These are phyloP conservation scores for Vanessa atalanta DNA, from an alignment of 1,140 invertebrate species.

Conservation along the genomic window DNA sequence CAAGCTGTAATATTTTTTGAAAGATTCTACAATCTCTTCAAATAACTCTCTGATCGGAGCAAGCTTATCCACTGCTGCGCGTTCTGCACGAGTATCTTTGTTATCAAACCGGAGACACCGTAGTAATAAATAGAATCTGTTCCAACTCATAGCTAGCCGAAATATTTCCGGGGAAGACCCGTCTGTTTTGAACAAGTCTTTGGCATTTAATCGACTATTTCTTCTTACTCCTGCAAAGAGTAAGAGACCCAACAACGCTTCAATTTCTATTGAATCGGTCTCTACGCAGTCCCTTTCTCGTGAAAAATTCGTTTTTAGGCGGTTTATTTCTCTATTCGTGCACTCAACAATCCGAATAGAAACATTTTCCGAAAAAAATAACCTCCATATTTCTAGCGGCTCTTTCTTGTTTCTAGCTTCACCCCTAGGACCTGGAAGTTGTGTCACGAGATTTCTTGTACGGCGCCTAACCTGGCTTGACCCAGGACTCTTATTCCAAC, in stretches of 20 bases:
- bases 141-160: background rate
- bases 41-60: constrained; percentile 32
- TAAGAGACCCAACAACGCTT: too few species aligned
- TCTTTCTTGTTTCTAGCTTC: constrained; percentile 10
- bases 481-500: constrained; percentile 2
- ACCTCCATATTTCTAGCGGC: constrained; percentile 10
- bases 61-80: constrained; percentile 21
- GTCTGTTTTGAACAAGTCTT: too few species aligned
- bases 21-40: constrained; percentile 1
- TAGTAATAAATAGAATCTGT: constrained; percentile 18
- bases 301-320: too few species aligned
- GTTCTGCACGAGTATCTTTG: constrained; percentile 23
- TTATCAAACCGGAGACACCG: constrained; percentile 32
- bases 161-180: too few species aligned
- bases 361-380: background rate
- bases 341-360: background rate
- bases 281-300: too few species aligned
- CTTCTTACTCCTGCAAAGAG: too few species aligned
- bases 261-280: background rate
- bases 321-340: constrained; percentile 13
- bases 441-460: background rate
- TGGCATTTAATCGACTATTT: too few species aligned
- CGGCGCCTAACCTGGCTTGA: background rate
- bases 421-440: constrained; percentile 8
- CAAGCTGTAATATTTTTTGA: constrained; percentile 12